Base-by-base conservation (phyloP, 2,797 vertebrate species). In the Danio aesculapii region DNA sequence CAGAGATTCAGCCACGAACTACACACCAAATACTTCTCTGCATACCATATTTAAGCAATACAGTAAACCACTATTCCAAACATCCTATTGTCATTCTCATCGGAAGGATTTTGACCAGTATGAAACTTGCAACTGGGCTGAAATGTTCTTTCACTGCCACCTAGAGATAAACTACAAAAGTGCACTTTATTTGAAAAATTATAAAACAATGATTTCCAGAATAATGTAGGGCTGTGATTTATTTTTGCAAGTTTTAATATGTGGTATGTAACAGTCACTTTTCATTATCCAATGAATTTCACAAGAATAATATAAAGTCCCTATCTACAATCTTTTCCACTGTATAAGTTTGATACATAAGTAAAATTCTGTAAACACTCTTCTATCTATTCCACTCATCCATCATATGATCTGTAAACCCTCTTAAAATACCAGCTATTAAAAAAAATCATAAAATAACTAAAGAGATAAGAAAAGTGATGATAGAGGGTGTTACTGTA, bases 401-500 rank as follows among this genome's bases (percentile, higher is more conserved):
- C 63, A 14, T n/a, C 59, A 19, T 13, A 50, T 62, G 9, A 52
- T 52, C 6, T 55, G 21, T 30, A 39, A 47, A 16, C 12, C 50
- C 50, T 64, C 21, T 19, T 61, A 50, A 75, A 62, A 30, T 14
- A 50, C 10, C 8, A 44, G 30, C 55, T 61, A 39, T 30, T 1
- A 30, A 66, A 50, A 12, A 30, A 67, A 50, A 12, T 11, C 16
- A 64, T 0, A 50, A 50, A 13, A 50, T 4, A 49, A 13, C 14
- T 6, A 53, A 16, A 16, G 14, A 53, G 6, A n/a, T 30, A 30
- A 30, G 30, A 30, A 30, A 30, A 30, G 3, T 30, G 30, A 3
- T 30, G 30, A 30, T 30, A 30, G 3, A 30, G 14, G 21, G 53
- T 44, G 43, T 79, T 78, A 86, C 84, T 70, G 58, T 93, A 94